Conservation (phyloP, 2,797 vertebrate species). For the Sibirionetta formosa region DNA sequence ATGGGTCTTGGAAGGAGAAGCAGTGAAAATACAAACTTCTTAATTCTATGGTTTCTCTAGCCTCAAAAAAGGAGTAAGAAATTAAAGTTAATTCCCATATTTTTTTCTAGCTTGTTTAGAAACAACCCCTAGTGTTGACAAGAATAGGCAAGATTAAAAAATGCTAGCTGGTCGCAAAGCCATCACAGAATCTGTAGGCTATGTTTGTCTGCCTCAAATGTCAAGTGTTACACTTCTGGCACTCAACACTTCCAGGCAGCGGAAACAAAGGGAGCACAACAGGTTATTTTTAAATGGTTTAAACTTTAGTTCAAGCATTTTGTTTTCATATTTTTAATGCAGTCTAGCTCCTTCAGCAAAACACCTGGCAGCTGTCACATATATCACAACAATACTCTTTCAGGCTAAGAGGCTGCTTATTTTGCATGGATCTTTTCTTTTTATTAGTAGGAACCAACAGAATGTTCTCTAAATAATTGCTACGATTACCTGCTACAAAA, state of each 20-base stretch:
- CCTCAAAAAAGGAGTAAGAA: constrained; percentile 21
- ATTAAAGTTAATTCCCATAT: constrained; percentile 10
- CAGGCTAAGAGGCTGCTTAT: constrained; percentile 34
- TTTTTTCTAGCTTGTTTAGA: constrained; percentile 40
- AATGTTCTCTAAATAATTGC: constrained; percentile 53
- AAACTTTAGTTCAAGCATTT: constrained; percentile 69
- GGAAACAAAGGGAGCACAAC: constrained; percentile 61
- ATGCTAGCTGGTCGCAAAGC: constrained; percentile 25
- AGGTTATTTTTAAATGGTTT: constrained; percentile 73
- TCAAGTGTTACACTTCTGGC: constrained; percentile 57
- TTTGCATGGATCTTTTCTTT: constrained; percentile 36
- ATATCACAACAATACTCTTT: constrained; percentile 49
- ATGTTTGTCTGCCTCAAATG: constrained; percentile 57
- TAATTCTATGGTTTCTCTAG: not conserved
- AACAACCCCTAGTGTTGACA: constrained; percentile 33
- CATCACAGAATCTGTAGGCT: constrained; percentile 44
- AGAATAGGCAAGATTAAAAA: constrained; percentile 38
- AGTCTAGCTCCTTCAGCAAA: constrained; percentile 52
- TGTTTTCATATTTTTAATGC: constrained; percentile 63
- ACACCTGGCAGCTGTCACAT: constrained; percentile 70
- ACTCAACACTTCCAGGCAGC: constrained; percentile 51
- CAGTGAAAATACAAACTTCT: not conserved
- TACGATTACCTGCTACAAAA: not conserved
- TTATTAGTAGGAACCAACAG: not conserved
- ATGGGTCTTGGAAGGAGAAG: not conserved